Evolutionary conservation across 2,797 vertebrate genomes (phyloP).

Genomic region (Micropoecilia bifurca): DNA sequence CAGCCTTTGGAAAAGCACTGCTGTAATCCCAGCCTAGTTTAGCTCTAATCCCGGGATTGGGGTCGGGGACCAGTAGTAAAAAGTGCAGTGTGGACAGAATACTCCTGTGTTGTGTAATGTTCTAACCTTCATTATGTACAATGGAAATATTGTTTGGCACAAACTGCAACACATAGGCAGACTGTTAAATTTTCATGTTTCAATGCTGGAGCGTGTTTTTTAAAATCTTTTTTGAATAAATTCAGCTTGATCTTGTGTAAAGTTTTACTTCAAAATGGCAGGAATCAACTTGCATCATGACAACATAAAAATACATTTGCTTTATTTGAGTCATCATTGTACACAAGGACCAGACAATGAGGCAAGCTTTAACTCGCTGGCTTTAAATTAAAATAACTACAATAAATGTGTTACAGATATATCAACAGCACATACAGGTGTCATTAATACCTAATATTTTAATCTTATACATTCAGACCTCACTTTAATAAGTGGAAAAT

Average conservation of each 20-base stretch:
- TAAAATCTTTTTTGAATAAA: neutral
- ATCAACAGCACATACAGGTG: conserved; percentile 24
- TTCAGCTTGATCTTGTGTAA: neutral
- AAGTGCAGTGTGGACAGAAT: conserved; percentile 80
- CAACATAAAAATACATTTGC: conserved; percentile 67
- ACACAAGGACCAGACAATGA: conserved; percentile 34
- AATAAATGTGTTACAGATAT: conserved; percentile 2
- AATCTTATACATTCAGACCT: neutral
- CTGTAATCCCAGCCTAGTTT: conserved; percentile 79
- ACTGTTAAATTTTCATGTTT: neutral
- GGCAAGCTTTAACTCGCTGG: conserved; percentile 45
- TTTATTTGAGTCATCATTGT: conserved; percentile 66
- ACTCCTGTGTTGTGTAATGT: conserved; percentile 58
- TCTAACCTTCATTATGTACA: conserved; percentile 42
- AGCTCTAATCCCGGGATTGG: conserved; percentile 84
- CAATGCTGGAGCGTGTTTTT: neutral
- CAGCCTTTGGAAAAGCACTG: conserved; percentile 58
- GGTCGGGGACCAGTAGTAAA: conserved; percentile 80
- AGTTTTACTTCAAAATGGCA: neutral
- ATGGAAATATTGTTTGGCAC: conserved; percentile 13
- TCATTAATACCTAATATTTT: conserved; percentile 36
- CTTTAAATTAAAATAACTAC: conserved; percentile 14
- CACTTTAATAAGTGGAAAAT: conserved; percentile 19
- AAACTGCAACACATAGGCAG: neutral
- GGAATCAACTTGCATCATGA: conserved; percentile 17